phyloP scores from a whole-genome alignment of 2,113 vertebrate species.

The Orycteropus afer region DNA sequence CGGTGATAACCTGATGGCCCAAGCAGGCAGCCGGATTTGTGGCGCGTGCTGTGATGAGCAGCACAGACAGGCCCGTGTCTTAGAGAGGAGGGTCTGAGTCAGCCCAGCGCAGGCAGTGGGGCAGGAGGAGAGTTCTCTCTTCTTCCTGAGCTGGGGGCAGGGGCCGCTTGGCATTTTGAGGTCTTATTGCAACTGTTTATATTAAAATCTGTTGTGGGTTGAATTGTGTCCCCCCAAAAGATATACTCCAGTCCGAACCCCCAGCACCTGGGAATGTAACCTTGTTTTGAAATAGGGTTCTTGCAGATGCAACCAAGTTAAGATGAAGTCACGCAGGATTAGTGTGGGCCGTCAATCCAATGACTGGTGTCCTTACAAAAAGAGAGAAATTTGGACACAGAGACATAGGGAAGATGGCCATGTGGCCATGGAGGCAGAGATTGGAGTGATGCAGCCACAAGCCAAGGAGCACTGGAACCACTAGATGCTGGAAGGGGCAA shows the following conservation, averaged over 20 bases:
- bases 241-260: not conserved
- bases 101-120: not conserved
- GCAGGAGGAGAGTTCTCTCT: not conserved
- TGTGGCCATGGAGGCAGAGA: not conserved
- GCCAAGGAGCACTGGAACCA: not conserved
- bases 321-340: not conserved
- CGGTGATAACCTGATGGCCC: not conserved
- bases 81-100: not conserved
- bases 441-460: not conserved
- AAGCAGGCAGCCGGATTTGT: not conserved
- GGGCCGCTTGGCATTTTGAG: constrained; percentile 32
- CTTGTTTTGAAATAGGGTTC: not conserved
- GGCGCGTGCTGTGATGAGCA: not conserved
- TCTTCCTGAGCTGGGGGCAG: constrained; percentile 28
- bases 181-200: constrained; percentile 42
- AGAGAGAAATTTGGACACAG: not conserved
- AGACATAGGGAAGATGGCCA: not conserved
- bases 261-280: not conserved
- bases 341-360: not conserved
- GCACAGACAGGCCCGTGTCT: not conserved
- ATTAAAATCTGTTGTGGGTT: constrained; percentile 55
- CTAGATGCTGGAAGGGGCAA: not conserved
- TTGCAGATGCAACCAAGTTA: not conserved
- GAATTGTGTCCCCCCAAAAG: not conserved
- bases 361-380: not conserved